A percentile compares a stretch with the other conserved stretches of the same genome.
Evolutionary conservation across 1,140 invertebrate genomes (phyloP).

Genomic region (Microvelia longipes): DNA sequence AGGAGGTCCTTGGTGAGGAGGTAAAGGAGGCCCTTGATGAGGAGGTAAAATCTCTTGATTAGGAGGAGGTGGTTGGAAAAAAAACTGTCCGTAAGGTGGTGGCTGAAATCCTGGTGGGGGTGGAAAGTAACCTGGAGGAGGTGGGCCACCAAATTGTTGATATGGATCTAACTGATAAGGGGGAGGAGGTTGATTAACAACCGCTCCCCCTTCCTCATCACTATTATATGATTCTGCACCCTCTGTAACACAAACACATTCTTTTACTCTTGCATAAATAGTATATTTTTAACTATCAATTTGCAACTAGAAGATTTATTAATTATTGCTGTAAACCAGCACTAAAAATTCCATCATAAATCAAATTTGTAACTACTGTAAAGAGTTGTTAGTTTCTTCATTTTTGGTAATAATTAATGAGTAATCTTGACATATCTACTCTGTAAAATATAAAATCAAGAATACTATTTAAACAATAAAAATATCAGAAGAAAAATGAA

Average conservation of each 20-base stretch:
- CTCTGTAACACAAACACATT: background rate
- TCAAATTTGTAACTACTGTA: no score
- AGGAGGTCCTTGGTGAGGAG: background rate
- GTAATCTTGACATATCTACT: no score
- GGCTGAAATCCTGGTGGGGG: background rate
- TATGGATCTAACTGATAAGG: background rate
- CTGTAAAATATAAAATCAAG: no score
- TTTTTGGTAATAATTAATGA: no score
- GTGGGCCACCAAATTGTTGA: background rate
- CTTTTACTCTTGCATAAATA: no score
- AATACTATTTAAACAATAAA: no score
- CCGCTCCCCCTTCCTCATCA: background rate
- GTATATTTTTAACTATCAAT: no score
- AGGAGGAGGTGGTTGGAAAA: background rate
- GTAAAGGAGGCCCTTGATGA: background rate
- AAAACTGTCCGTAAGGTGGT: background rate
- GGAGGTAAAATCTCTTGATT: background rate
- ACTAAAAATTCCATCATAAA: no score
- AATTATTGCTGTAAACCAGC: no score
- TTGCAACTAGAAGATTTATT: no score
- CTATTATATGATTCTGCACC: background rate
- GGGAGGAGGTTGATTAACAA: background rate
- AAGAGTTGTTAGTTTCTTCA: no score
- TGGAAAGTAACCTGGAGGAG: slow-evolving; percentile 5
- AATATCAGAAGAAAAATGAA: no score